Base-by-base conservation (phyloP, 2,797 vertebrate species). In the Dallia pectoralis region DNA sequence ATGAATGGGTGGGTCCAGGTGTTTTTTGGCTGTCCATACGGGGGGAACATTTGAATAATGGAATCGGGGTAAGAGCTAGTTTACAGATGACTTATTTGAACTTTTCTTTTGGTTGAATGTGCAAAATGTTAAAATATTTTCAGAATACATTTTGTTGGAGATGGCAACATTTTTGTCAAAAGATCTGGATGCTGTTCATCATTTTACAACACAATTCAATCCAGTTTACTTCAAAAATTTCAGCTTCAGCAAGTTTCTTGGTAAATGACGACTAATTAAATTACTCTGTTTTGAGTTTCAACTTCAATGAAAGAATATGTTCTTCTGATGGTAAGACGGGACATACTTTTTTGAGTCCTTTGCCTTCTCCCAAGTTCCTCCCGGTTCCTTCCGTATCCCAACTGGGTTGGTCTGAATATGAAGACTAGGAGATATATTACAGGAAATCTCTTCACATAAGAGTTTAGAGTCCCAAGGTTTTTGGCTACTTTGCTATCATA, bases 241-340 rank as follows among this genome's bases (percentile, higher is more conserved):
- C 27, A 69, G 47, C 69, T 59, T 51, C n/a, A n/a, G 15, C 71
- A 53, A 70, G 9, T 1, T 44, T 44, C 40, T 74, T 51, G 49
- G 62, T 44, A 70, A 72, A 80, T 67, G 73, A 76, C 69, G 72
- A 72, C n/a, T 48, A 76, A 79, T 82, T 81, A 77, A 76, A 72
- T 84, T 74, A 73, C 69, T 67, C 71, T 71, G 48, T 33, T 71
- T 67, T 30, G 51, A 70, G 47, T 74, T 68, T 73, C 25, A 1
- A 76, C 76, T 81, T 82, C 77, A 84, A 79, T 82, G 29, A 63
- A 40, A 74, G 67, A 76, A 51, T 62, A 62, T 59, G 72, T 76
- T 79, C 33, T 68, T 36, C 71, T 73, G 66, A 15, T 40, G 27
- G n/a, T 62, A 44, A 67, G 77, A 75, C 63, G 72, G 74, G 27